Base-by-base conservation (phyloP, 2,797 vertebrate genomes). In the Dendrocincla fuliginosa region DNA sequence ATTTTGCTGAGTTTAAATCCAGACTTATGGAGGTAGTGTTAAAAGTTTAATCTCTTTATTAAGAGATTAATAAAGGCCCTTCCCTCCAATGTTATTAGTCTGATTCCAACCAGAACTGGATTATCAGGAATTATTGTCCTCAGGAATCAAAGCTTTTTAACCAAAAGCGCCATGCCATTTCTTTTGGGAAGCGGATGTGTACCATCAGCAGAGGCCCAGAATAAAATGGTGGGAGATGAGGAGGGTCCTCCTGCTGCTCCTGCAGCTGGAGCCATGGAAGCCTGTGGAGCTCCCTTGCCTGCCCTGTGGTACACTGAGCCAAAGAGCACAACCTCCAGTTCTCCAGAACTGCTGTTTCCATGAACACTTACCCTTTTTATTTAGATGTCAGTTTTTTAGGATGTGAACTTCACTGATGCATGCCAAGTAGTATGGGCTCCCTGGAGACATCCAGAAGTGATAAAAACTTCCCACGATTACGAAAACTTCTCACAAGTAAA, bases 271-370 rank as follows among this genome's bases (percentile, higher is more conserved):
- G 25, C 32, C 2, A 1, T 24, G 12, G 55, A 69, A 33, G 30
- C 10, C 56, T 24, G 8, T 0, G 1, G 24, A n/a, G 14, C 35
- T 75, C 42, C 52, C 37, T 68, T 0, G 0, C 25, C 39, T 0
- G 0, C 6, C 23, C 17, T 18, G 32, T 13, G 22, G 8, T 9
- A 24, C 28, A 6, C 1, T 0, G 33, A 80, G 60, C 60, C 80
- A 33, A 35, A 74, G 25, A 32, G 33, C 30, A 32, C 0, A 0
- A 59, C 50, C 70, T 84, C 50, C 49, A 35, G 32, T 39, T 56
- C 83, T 84, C 55, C 65, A 41, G n/a, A 74, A 67, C 60, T 55
- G 60, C 90, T 13, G 14, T 13, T 80, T 18, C 61, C 32, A 37
- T 41, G 15, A 71, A 69, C 28, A 50, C 44, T 63, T 33, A 16